phyloP scores from a whole-genome alignment of 2,113 vertebrate species.

The Puffinus mauretanicus region DNA sequence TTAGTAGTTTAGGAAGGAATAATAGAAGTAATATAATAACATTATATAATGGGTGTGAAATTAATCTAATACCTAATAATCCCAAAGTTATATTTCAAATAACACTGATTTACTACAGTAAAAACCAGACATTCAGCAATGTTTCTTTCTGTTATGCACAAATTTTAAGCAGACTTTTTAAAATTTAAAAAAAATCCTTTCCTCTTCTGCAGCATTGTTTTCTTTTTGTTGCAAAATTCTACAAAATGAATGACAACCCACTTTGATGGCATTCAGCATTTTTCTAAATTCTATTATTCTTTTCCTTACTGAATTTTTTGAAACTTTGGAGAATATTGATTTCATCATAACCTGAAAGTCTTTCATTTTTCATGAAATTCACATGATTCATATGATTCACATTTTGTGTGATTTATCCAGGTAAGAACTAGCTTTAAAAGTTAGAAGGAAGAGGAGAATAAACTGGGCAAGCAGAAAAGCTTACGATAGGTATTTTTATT shows the following conservation, averaged over 20 bases:
- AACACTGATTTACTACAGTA: not conserved
- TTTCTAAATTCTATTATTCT: not conserved
- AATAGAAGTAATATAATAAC: not conserved
- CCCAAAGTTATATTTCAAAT: not conserved
- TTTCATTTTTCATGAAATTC: not conserved
- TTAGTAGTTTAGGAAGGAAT: not conserved
- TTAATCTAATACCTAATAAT: not conserved
- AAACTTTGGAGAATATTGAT: not conserved
- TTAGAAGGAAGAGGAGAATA: not conserved
- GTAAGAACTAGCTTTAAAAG: not conserved
- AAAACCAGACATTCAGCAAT: not conserved
- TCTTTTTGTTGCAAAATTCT: not conserved
- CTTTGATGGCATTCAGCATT: not conserved
- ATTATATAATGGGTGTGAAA: not conserved
- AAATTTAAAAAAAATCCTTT: not conserved
- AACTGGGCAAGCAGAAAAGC: not conserved
- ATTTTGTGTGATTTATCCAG: not conserved
- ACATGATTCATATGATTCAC: not conserved
- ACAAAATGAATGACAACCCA: not conserved
- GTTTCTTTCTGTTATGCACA: not conserved
- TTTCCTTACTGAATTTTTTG: not conserved
- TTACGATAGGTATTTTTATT: not conserved
- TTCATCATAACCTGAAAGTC: not conserved
- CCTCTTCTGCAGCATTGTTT: not conserved
- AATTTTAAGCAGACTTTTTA: not conserved